phyloP scores from a whole-genome alignment of 2,888 invertebrate genomes.

The Leptopilina myrica region DNA sequence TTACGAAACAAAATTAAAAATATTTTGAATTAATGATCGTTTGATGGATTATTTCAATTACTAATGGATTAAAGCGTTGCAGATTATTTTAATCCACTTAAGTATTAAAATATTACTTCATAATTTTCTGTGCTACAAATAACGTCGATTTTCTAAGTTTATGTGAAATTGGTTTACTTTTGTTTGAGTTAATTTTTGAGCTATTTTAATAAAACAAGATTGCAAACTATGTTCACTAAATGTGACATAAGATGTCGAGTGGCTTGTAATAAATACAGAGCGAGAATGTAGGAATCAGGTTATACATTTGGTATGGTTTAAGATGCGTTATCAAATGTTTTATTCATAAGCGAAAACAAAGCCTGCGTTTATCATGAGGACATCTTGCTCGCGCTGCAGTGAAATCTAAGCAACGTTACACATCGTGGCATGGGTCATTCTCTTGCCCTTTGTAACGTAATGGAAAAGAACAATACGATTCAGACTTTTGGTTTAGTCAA shows the following conservation, averaged over 20 bases:
- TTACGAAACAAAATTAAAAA: no score
- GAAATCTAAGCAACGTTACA: slow-evolving; percentile 61
- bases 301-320: slow-evolving; percentile 61
- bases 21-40: no score
- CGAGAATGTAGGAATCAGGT: slow-evolving; percentile 49
- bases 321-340: slow-evolving; percentile 76
- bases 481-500: slow-evolving; percentile 25
- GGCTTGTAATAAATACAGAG: slow-evolving; percentile 41
- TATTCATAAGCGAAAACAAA: slow-evolving; percentile 76
- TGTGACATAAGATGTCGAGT: slow-evolving; percentile 55
- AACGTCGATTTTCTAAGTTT: no score
- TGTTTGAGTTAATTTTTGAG: neutral
- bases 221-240: slow-evolving; percentile 34
- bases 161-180: no score
- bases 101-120: no score
- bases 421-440: slow-evolving; percentile 50
- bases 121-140: no score
- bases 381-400: slow-evolving; percentile 67
- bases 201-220: neutral
- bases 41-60: no score
- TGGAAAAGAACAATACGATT: slow-evolving; percentile 11
- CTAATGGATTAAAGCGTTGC: no score
- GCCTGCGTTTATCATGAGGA: slow-evolving; percentile 75
- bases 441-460: slow-evolving; percentile 38
- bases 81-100: no score